These are phyloP conservation scores for Drosophila incognita DNA, from an alignment of 2,888 invertebrate species.

Conservation along the genomic window DNA sequence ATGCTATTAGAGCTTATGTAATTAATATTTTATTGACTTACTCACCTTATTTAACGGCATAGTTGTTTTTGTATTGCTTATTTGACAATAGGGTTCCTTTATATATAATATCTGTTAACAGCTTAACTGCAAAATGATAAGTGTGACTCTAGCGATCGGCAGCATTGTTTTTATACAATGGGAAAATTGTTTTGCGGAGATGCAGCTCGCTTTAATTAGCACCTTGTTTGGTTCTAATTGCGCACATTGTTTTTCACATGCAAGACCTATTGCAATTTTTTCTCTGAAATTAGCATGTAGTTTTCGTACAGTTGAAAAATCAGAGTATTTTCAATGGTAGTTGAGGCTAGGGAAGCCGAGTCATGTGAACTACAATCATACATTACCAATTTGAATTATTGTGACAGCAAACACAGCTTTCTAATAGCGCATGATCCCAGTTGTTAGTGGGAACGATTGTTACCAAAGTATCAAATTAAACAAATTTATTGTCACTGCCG, in stretches of 20 bases:
- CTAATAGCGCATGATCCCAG: slow-evolving; percentile 67
- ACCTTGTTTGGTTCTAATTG: slow-evolving; percentile 64
- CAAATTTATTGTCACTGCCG: not conserved
- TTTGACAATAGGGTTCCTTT: not conserved
- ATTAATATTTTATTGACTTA: not conserved
- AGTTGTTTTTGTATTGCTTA: slow-evolving; percentile 18
- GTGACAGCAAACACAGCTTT: slow-evolving; percentile 42
- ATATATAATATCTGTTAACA: slow-evolving; percentile 14
- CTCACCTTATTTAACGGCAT: slow-evolving; percentile 51
- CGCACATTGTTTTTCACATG: slow-evolving; percentile 58
- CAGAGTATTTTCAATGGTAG: slow-evolving; percentile 45
- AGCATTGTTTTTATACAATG: slow-evolving; percentile 63
- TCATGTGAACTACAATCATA: slow-evolving; percentile 61
- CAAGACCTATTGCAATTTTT: slow-evolving; percentile 26
- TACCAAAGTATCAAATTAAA: slow-evolving; percentile 29
- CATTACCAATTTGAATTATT: slow-evolving; percentile 24
- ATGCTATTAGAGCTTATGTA: not conserved
- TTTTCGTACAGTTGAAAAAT: slow-evolving; percentile 30
- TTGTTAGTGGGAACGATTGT: not conserved
- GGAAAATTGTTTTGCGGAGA: slow-evolving; percentile 28
- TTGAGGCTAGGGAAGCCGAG: slow-evolving; percentile 28
- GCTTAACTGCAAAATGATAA: slow-evolving; percentile 33
- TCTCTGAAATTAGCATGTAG: slow-evolving; percentile 55
- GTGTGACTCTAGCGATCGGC: slow-evolving; percentile 37
- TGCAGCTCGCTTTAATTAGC: slow-evolving; percentile 49